These are phyloP conservation scores for Parauchenoglanis punctatus DNA, from an alignment of 2,797 vertebrate species.

Conservation along the genomic window DNA sequence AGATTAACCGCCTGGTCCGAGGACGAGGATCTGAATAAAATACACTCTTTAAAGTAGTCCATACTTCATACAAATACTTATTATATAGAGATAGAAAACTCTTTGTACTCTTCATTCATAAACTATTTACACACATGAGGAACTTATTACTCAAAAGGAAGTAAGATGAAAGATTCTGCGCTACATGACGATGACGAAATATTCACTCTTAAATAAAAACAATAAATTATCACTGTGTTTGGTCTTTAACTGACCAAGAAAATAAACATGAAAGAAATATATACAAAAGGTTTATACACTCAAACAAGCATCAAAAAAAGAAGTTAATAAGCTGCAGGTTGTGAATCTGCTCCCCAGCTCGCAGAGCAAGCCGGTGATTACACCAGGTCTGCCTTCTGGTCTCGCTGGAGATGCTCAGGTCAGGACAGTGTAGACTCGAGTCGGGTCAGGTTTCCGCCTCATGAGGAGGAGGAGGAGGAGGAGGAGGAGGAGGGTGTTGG, in stretches of 20 bases:
- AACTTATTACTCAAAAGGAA: slow-evolving; percentile 27
- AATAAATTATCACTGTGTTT: slow-evolving; percentile 58
- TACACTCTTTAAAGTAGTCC: slow-evolving; percentile 26
- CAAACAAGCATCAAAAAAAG: slow-evolving; percentile 27
- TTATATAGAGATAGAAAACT: slow-evolving; percentile 9
- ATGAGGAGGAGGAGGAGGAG: slow-evolving; percentile 12
- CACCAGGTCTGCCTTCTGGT: neutral
- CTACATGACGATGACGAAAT: slow-evolving; percentile 17
- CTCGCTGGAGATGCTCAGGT: neutral
- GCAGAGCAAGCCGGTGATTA: neutral
- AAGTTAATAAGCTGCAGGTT: slow-evolving; percentile 36
- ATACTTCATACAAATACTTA: slow-evolving; percentile 48
- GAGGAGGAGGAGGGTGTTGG: slow-evolving; percentile 6
- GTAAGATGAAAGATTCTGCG: slow-evolving; percentile 22
- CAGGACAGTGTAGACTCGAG: slow-evolving; percentile 41
- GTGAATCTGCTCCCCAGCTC: slow-evolving; percentile 36
- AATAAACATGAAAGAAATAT: slow-evolving; percentile 32
- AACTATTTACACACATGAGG: slow-evolving; percentile 50
- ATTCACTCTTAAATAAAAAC: slow-evolving; percentile 58
- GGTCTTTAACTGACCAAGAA: slow-evolving; percentile 36
- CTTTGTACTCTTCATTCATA: slow-evolving; percentile 43
- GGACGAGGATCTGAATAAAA: slow-evolving; percentile 38
- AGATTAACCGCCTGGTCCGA: slow-evolving; percentile 53
- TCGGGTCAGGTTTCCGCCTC: slow-evolving; percentile 39
- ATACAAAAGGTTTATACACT: slow-evolving; percentile 34